Percentiles rank a stretch among this genome's conserved stretches.
These are phyloP conservation scores for Tromatobia lineatoria DNA, from an alignment of 2,888 invertebrate species.

Conservation along the genomic window DNA sequence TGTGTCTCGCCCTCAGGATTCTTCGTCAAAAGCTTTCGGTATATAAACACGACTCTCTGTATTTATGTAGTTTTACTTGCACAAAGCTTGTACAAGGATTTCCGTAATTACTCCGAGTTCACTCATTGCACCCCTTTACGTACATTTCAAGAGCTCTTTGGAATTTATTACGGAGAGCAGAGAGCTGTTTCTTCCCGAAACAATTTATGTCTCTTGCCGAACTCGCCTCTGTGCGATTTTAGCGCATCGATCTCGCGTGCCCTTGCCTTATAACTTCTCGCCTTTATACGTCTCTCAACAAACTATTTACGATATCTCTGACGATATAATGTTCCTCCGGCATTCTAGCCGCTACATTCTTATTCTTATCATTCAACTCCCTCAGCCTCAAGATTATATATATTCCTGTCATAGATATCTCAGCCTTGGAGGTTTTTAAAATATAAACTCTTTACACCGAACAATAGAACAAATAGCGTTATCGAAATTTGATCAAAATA, in stretches of 20 bases:
- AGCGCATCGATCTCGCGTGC: constrained; percentile 67
- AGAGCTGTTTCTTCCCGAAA: constrained; percentile 53
- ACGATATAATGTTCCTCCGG: constrained; percentile 13
- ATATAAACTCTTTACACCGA: neutral
- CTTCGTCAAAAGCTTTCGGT: constrained; percentile 44
- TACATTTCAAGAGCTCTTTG: constrained; percentile 14
- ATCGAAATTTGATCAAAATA: neutral
- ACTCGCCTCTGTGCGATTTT: constrained; percentile 54
- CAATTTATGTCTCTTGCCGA: constrained; percentile 56
- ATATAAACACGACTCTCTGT: constrained; percentile 31
- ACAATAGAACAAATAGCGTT: neutral
- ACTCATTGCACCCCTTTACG: constrained; percentile 11
- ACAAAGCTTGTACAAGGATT: constrained; percentile 62
- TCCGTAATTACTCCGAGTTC: constrained; percentile 58
- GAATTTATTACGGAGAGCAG: constrained; percentile 37
- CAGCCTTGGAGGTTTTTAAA: neutral
- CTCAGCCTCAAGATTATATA: neutral
- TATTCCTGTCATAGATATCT: neutral
- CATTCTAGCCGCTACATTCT: constrained; percentile 3
- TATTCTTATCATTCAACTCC: constrained; percentile 12
- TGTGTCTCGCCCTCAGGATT: constrained; percentile 31
- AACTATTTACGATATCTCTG: constrained; percentile 28
- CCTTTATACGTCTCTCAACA: constrained; percentile 11
- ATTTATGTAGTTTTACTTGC: constrained; percentile 54
- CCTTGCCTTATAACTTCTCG: constrained; percentile 60